Base-by-base conservation (phyloP, 2,797 vertebrate species). In the Lepus oiostolus region DNA sequence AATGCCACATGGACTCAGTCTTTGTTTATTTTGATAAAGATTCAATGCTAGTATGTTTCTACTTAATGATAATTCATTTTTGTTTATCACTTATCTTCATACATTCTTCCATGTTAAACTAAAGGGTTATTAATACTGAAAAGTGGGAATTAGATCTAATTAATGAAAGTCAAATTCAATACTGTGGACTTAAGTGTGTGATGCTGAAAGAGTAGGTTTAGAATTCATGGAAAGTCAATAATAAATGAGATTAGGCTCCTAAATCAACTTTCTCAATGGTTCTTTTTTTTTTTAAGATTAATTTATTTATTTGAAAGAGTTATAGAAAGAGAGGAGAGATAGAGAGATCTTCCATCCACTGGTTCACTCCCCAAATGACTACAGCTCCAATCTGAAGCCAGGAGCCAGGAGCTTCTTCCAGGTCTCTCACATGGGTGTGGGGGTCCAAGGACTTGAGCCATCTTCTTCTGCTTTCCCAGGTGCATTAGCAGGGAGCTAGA, bases 11-110 rank as follows among this genome's bases (percentile, higher is more conserved):
- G 62, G 16, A 50, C 72, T 96, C 35, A 77, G 4, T 77, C 24
- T 94, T 95, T 94, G 13, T 14, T 32, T n/a, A 76, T 4, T 85
- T 90, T 96, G n/a, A 54, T 32, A 84, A 88, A 32, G 12, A 93
- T 79, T 95, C 52, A 90, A 26, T 93, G 42, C n/a, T 35, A 75
- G 28, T 70, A 67, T 21, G 79, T 95, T 94, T 86, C 14, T 86
- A 52, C 30, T 62, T 86, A 74, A 35, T 88, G 9, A 58, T 68
- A 42, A 85, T 63, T 91, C n/a, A 21, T 90, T 92, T 93, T 35
- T 10, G 60, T 38, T 85, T 77, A 42, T 81, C 24, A 50, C 62
- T 92, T 91, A 50, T 83, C 52, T 89, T 14, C 74, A 91, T 83
- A 52, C 90, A 4, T 74, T 89, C 93, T 83, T 72, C 4, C 30